Evolutionary conservation across 2,113 vertebrate species (phyloP), one percentile per base, ranked within the genome.

Genomic region (Phaethon lepturus): DNA sequence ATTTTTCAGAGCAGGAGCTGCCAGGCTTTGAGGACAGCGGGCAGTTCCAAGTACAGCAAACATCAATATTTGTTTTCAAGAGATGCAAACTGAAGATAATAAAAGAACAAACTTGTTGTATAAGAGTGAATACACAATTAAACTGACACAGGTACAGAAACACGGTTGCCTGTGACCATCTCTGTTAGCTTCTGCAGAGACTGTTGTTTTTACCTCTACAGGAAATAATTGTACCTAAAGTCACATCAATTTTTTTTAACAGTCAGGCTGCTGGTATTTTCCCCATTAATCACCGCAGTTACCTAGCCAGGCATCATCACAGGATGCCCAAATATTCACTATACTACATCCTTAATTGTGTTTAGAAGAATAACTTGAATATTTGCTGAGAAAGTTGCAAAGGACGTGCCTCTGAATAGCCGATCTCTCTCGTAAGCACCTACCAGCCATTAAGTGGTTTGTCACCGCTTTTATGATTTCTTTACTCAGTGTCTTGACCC

Each of bases 131-230:
- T 22, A 13, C 25, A 7, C 0, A 3, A 53, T 77, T 76, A 50
- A 86, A 64, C 28, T 24, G 8, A 16, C 66, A 22, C 26, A 47
- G 31, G 58, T 17, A 38, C 44, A 55, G 59, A 35, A 76, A 22
- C 38, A n/a, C 45, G 17, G 5, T 0, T 56, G 26, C 24, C 78
- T 68, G 47, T 45, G 44, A 7, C 40, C 13, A 0, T 2, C 50
- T 45, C 26, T 3, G 10, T 24, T 62, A n/a, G 1, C 10, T 25
- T n/a, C 69, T 50, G 38, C 56, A 22, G 2, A 59, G 38, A 42
- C 58, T 29, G 8, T 1, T 68, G 56, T 4, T 31, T 71, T 88
- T 28, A 44, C 16, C 10, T 28, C 78, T 19, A 33, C 0, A 0
- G 78, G 50, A 71, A 76, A 13, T 45, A 50, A 24, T 10, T 33